phyloP scores from a whole-genome alignment of 2,113 vertebrate genomes.

The Myotis lucifugus region DNA sequence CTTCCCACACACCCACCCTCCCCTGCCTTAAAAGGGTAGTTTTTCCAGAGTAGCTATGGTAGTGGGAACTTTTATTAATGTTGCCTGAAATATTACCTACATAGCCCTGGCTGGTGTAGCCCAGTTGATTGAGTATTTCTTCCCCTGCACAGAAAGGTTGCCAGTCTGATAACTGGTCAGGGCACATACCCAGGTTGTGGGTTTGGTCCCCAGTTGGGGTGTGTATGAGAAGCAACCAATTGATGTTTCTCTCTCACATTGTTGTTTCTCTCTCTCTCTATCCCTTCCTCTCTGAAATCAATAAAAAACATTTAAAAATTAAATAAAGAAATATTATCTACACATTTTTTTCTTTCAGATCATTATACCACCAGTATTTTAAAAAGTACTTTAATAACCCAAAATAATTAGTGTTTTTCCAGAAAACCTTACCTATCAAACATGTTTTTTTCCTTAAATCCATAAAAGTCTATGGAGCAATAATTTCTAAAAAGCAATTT shows the following conservation, averaged over 20 bases:
- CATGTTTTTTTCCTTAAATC: neutral
- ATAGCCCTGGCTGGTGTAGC: no score
- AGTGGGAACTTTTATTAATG: neutral
- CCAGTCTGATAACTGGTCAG: no score
- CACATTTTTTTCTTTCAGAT: neutral
- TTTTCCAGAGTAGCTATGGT: neutral
- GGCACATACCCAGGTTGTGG: no score
- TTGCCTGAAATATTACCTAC: neutral
- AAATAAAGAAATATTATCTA: neutral
- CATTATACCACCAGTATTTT: neutral
- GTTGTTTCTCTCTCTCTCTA: no score
- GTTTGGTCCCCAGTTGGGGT: no score
- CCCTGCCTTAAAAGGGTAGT: neutral
- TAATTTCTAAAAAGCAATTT: slow-evolving; percentile 14
- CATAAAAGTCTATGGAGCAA: neutral
- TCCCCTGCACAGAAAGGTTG: no score
- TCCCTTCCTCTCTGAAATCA: no score
- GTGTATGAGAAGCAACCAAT: no score
- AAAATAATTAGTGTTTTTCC: neutral
- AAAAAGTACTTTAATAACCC: slow-evolving; percentile 2
- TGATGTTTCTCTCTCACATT: no score
- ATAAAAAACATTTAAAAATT: no score
- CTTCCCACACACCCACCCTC: no score
- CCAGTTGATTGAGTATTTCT: no score
- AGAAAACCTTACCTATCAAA: neutral